Conservation (phyloP, 2,113 vertebrate species). For the Origma solitaria region DNA sequence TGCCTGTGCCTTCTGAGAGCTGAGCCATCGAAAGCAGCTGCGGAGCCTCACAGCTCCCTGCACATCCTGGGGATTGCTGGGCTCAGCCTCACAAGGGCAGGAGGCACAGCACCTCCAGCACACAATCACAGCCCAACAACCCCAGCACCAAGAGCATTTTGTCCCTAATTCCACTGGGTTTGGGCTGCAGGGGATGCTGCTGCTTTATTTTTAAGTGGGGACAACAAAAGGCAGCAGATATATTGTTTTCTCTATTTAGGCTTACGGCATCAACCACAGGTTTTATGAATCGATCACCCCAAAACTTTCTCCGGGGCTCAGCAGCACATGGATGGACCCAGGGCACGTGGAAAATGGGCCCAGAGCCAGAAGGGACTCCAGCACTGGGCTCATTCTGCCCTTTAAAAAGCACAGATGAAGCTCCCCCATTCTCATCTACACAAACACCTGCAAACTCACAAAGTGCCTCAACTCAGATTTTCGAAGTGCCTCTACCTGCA, state of each 20-base stretch:
- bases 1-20: neutral
- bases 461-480: accelerated
- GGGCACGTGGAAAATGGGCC: neutral
- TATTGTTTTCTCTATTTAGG: neutral
- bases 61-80: accelerated
- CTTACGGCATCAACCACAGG: neutral
- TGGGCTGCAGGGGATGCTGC: neutral
- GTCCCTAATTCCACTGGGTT: neutral
- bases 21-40: neutral
- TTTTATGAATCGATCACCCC: neutral
- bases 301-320: neutral
- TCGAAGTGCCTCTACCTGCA: neutral
- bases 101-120: neutral
- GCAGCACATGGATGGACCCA: accelerated
- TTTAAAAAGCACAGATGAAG: neutral
- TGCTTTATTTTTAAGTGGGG: neutral
- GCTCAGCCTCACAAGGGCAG: neutral
- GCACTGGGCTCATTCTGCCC: neutral
- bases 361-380: neutral
- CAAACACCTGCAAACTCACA: neutral
- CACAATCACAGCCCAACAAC: neutral
- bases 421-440: neutral
- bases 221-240: neutral
- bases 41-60: neutral
- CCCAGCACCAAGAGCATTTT: neutral